phyloP scores from a whole-genome alignment of 2,113 vertebrate genomes.

The Nothocercus julius region DNA sequence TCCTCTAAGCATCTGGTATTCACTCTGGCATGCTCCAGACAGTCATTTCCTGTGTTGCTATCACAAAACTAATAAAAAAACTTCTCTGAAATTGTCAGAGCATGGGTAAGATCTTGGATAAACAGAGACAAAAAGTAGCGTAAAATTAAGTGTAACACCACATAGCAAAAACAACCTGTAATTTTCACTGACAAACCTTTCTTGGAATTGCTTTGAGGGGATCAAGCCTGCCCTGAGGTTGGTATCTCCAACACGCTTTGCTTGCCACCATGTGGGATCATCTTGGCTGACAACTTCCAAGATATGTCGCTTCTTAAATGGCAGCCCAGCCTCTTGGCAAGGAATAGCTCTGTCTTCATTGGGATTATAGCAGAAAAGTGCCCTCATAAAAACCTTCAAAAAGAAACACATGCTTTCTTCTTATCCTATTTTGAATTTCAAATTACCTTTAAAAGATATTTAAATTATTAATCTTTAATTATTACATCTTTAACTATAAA shows the following conservation, averaged over 20 bases:
- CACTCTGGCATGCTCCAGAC: neutral
- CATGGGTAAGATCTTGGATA: neutral
- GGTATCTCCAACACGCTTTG: conserved; percentile 90
- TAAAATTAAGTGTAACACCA: neutral
- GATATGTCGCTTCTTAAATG: conserved; percentile 86
- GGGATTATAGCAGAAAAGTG: conserved; percentile 92
- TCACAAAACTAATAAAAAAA: neutral
- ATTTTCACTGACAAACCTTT: conserved; percentile 82
- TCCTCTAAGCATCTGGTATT: neutral
- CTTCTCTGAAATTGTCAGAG: neutral
- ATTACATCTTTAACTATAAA: neutral
- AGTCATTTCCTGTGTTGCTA: neutral
- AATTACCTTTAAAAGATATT: neutral
- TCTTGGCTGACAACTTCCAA: conserved; percentile 96
- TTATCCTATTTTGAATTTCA: neutral
- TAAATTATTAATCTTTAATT: neutral
- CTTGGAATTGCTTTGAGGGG: conserved; percentile 92
- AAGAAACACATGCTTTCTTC: neutral
- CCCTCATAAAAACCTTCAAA: conserved; percentile 89
- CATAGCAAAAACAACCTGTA: neutral
- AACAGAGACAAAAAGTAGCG: neutral
- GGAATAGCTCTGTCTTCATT: conserved; percentile 93
- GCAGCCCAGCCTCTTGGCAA: conserved; percentile 94
- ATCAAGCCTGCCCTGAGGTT: conserved; percentile 93
- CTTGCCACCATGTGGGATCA: conserved; percentile 95